A percentile compares a stretch with the other conserved stretches of the same genome.
phyloP scores from a whole-genome alignment of 2,113 vertebrate species.

The Oceanodroma tethys region DNA sequence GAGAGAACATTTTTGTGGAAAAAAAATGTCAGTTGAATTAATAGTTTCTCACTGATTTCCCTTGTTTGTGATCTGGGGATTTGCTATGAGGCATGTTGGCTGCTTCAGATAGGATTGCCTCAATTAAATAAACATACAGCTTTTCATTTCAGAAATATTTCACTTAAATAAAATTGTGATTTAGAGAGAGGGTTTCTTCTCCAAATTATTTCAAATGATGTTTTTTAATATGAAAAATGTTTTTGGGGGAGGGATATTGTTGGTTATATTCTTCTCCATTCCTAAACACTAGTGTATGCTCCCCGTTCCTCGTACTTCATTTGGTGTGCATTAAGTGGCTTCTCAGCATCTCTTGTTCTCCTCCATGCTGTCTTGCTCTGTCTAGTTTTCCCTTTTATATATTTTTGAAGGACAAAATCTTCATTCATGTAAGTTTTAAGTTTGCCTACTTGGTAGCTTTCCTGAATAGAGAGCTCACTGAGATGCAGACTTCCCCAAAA shows the following conservation, averaged over 20 bases:
- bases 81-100: background rate
- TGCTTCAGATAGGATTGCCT: background rate
- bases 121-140: background rate
- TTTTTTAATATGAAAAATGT: background rate
- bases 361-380: background rate
- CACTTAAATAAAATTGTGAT: background rate
- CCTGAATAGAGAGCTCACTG: background rate
- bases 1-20: background rate
- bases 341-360: background rate
- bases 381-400: background rate
- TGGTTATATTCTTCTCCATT: background rate
- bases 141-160: background rate
- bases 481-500: background rate
- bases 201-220: background rate
- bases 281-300: background rate
- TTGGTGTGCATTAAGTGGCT: fast-evolving
- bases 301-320: background rate
- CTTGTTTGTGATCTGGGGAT: background rate
- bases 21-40: background rate
- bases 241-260: background rate
- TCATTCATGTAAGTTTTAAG: background rate
- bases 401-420: background rate
- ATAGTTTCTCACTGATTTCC: background rate
- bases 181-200: background rate
- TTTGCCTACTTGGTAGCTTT: background rate